These are phyloP conservation scores for Miltochrista miniata DNA, from an alignment of 2,888 invertebrate species.

Conservation along the genomic window DNA sequence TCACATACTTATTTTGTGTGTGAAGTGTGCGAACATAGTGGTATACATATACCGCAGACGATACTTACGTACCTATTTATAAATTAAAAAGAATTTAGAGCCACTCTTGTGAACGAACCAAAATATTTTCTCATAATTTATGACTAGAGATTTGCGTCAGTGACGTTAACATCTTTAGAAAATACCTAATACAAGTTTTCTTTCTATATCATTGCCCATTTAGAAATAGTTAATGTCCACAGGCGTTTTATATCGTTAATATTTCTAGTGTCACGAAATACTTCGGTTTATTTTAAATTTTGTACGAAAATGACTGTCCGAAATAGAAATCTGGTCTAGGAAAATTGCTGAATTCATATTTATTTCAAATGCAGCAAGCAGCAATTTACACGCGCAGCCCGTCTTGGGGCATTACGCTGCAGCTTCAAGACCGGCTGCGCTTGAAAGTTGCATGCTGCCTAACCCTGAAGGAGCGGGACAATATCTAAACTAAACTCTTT, in stretches of 20 bases:
- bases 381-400: too few species aligned
- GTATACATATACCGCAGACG: constrained; percentile 19
- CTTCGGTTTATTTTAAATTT: too few species aligned
- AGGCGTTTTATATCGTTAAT: not conserved
- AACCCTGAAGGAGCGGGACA: too few species aligned
- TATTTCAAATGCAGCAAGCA: too few species aligned
- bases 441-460: too few species aligned
- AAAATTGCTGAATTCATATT: too few species aligned
- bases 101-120: constrained; percentile 37
- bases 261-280: constrained; percentile 8
- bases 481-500: too few species aligned
- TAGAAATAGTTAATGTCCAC: constrained; percentile 16
- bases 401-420: too few species aligned
- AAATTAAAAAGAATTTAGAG: constrained; percentile 44
- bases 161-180: constrained; percentile 42
- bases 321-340: too few species aligned
- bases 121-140: constrained; percentile 52
- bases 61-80: constrained; percentile 41
- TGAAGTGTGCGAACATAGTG: constrained; percentile 19
- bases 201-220: constrained; percentile 26
- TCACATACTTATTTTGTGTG: constrained; percentile 26
- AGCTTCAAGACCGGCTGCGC: too few species aligned
- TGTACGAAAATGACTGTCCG: too few species aligned
- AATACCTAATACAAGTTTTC: constrained; percentile 27
- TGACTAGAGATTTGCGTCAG: constrained; percentile 54